Percentiles rank a stretch among this genome's conserved stretches.
Evolutionary conservation across 2,113 vertebrate genomes (phyloP).

Genomic region (Tapirus terrestris): DNA sequence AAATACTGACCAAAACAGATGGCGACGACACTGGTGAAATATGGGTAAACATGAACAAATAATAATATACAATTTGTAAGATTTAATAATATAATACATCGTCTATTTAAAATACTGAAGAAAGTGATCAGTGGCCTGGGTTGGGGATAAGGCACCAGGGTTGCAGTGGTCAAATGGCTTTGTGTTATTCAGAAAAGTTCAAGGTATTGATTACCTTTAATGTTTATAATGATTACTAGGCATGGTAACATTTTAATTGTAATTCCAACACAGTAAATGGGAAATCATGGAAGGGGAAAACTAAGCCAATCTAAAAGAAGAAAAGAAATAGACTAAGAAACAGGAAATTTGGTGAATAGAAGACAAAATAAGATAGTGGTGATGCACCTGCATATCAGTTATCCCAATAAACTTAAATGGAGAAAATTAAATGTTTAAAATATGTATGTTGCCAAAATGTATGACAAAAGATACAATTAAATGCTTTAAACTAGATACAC

Average conservation of each 20-base stretch:
- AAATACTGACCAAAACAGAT: too few species aligned
- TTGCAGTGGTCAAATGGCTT: background rate
- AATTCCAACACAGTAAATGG: background rate
- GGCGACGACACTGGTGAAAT: too few species aligned
- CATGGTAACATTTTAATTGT: background rate
- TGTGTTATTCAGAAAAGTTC: background rate
- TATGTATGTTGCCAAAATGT: background rate
- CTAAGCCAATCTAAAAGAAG: background rate
- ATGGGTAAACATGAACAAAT: fast-evolving
- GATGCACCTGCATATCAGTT: too few species aligned
- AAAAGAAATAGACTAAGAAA: background rate
- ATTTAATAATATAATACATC: too few species aligned
- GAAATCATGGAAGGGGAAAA: background rate
- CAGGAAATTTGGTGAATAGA: background rate
- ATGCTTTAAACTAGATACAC: background rate
- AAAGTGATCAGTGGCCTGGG: fast-evolving
- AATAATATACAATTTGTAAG: too few species aligned
- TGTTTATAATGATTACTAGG: background rate
- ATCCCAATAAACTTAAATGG: background rate
- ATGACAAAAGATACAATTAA: too few species aligned
- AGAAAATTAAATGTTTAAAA: background rate
- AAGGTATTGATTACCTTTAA: background rate
- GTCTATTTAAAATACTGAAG: background rate
- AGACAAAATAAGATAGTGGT: too few species aligned
- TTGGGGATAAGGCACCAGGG: fast-evolving